Conservation (phyloP, 2,113 vertebrate species). For the Cranoglanis bouderius region DNA sequence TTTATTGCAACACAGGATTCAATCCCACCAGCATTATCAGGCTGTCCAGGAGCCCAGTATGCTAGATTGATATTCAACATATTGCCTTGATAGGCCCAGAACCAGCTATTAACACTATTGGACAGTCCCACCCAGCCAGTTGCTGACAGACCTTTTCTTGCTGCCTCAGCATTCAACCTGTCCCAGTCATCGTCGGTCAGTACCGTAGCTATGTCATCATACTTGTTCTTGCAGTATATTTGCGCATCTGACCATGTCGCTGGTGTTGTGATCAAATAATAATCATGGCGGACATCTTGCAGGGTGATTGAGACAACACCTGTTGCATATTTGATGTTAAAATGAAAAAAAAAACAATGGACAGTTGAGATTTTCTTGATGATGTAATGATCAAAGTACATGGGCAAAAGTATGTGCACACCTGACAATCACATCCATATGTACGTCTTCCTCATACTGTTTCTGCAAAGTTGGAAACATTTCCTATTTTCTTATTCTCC, state of each 20-base stretch:
- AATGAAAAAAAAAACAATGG: not conserved
- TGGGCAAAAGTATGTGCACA: not conserved
- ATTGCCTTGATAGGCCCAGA: not conserved
- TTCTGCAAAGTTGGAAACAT: not conserved
- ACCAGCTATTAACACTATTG: not conserved
- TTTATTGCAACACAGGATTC: conserved; percentile 14
- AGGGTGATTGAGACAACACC: not conserved
- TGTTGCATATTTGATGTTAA: not conserved
- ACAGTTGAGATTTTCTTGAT: not conserved
- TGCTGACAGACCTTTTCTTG: not conserved
- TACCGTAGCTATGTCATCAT: conserved; percentile 17
- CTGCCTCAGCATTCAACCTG: not conserved
- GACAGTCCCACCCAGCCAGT: conserved; percentile 38
- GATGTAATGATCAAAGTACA: not conserved
- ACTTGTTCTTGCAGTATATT: not conserved
- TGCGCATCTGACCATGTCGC: conserved; percentile 9
- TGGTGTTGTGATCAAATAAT: conserved; percentile 10
- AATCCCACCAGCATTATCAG: not conserved
- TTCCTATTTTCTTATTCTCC: no score
- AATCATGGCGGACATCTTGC: not conserved
- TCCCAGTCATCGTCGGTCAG: not conserved
- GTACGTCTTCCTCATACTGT: not conserved
- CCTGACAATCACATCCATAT: not conserved
- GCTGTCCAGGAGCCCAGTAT: not conserved
- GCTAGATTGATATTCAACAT: rapidly evolving